Conservation (phyloP, 1,140 invertebrate species). For the Trachymyrmex septentrionalis region DNA sequence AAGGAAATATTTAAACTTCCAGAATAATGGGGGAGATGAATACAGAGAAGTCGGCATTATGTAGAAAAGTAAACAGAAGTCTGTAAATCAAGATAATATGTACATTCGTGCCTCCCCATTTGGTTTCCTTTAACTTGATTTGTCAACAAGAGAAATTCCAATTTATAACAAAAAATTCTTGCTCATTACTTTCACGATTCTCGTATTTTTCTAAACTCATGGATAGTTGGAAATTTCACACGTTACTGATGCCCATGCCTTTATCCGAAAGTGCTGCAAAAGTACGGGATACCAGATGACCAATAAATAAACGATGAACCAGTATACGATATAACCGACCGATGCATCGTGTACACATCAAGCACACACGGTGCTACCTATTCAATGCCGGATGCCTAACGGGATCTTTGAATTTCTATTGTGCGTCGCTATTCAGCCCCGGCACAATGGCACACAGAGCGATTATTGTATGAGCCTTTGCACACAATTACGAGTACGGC, state of each 20-base stretch:
- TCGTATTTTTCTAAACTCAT: too few species aligned
- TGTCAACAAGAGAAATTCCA: too few species aligned
- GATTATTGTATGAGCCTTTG: constrained; percentile 29
- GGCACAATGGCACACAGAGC: constrained; percentile 48
- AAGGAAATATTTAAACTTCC: too few species aligned
- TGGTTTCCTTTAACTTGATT: too few species aligned
- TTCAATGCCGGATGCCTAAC: constrained; percentile 53
- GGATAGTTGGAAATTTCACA: not conserved
- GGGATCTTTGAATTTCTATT: constrained; percentile 61
- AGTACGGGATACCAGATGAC: not conserved
- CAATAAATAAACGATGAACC: constrained; percentile 28
- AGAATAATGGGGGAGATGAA: too few species aligned
- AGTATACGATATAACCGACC: not conserved
- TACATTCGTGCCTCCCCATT: too few species aligned
- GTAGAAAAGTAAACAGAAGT: too few species aligned
- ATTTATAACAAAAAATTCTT: too few species aligned
- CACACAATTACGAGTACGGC: constrained; percentile 1
- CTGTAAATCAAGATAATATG: too few species aligned
- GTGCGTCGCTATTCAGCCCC: constrained; percentile 42
- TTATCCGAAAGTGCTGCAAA: not conserved
- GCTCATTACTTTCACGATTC: too few species aligned
- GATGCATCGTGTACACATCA: not conserved
- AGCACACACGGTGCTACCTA: constrained; percentile 23
- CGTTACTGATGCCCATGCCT: not conserved
- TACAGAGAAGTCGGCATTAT: too few species aligned